Percentiles rank a stretch among this genome's conserved stretches.
phyloP scores from a whole-genome alignment of 2,113 vertebrate genomes.

The Argyrosomus japonicus region DNA sequence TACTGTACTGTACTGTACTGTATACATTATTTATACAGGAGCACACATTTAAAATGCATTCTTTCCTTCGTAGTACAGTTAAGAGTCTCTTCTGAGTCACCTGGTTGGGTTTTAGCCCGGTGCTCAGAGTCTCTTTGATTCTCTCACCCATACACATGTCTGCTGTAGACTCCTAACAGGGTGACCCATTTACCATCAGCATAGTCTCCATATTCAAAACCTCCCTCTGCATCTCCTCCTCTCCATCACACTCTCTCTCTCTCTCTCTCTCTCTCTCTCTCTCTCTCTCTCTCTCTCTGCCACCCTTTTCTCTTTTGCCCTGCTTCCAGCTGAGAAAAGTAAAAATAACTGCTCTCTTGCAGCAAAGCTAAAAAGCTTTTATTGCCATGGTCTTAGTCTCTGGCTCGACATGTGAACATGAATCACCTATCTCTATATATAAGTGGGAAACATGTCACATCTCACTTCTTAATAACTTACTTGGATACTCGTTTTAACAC shows the following conservation, averaged over 20 bases:
- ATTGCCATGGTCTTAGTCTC: slow-evolving; percentile 57
- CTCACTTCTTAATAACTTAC: slow-evolving; percentile 27
- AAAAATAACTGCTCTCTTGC: slow-evolving; percentile 76
- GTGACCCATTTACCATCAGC: slow-evolving; percentile 78
- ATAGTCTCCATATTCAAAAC: slow-evolving; percentile 56
- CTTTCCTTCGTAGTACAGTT: background rate
- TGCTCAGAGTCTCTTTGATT: slow-evolving; percentile 21
- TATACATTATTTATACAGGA: slow-evolving; percentile 34
- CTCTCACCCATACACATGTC: slow-evolving; percentile 42
- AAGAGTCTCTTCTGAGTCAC: slow-evolving; percentile 30
- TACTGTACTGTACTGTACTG: slow-evolving; percentile 28
- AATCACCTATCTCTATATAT: slow-evolving; percentile 27
- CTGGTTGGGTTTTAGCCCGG: slow-evolving; percentile 26
- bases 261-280: slow-evolving; percentile 27
- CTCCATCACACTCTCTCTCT: slow-evolving; percentile 20
- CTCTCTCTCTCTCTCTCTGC: slow-evolving; percentile 31
- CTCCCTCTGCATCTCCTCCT: slow-evolving; percentile 53
- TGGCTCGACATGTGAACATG: slow-evolving; percentile 56
- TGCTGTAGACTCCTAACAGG: slow-evolving; percentile 60
- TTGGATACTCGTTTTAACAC: background rate
- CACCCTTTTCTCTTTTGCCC: slow-evolving; percentile 65
- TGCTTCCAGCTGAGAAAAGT: slow-evolving; percentile 72
- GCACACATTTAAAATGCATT: slow-evolving; percentile 38
- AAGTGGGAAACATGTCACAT: slow-evolving; percentile 40
- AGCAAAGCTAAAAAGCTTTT: slow-evolving; percentile 61